A percentile compares a stretch with the other conserved stretches of the same genome.
These are phyloP conservation scores for Agrilus planipennis DNA, from an alignment of 1,140 invertebrate genomes.

Conservation along the genomic window DNA sequence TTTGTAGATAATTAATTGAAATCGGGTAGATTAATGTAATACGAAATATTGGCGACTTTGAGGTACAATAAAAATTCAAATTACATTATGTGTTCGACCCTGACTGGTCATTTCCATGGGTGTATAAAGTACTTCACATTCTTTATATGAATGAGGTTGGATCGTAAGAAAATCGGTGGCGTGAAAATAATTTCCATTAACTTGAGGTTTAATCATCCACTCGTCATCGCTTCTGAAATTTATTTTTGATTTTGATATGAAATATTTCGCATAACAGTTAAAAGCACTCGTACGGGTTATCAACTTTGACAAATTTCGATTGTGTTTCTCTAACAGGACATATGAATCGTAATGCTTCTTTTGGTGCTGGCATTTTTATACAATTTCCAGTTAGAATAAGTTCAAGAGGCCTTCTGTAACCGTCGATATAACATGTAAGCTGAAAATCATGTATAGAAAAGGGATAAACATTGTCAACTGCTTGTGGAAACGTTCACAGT, in stretches of 20 bases:
- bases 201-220: conserved; percentile 28
- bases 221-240: conserved; percentile 15
- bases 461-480: background rate
- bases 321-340: conserved; percentile 25
- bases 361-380: conserved; percentile 29
- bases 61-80: too few relatives aligned
- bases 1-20: too few relatives aligned
- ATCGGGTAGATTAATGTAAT: too few relatives aligned
- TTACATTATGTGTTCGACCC: conserved; percentile 3
- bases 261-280: too few relatives aligned
- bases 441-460: conserved; percentile 13
- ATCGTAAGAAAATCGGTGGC: conserved; percentile 16
- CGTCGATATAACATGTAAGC: conserved; percentile 28
- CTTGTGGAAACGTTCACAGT: too few relatives aligned
- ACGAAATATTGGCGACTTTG: too few relatives aligned
- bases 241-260: too few relatives aligned
- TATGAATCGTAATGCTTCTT: conserved; percentile 26
- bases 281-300: conserved; percentile 25
- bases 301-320: conserved; percentile 22
- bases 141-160: conserved; percentile 12
- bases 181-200: conserved; percentile 32
- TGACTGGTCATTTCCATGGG: conserved; percentile 21
- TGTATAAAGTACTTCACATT: conserved; percentile 21
- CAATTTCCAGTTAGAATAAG: conserved; percentile 30
- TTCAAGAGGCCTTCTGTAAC: conserved; percentile 19